Evolutionary conservation across 2,113 vertebrate genomes (phyloP).

Genomic region (Phylloscopus trochiloides): DNA sequence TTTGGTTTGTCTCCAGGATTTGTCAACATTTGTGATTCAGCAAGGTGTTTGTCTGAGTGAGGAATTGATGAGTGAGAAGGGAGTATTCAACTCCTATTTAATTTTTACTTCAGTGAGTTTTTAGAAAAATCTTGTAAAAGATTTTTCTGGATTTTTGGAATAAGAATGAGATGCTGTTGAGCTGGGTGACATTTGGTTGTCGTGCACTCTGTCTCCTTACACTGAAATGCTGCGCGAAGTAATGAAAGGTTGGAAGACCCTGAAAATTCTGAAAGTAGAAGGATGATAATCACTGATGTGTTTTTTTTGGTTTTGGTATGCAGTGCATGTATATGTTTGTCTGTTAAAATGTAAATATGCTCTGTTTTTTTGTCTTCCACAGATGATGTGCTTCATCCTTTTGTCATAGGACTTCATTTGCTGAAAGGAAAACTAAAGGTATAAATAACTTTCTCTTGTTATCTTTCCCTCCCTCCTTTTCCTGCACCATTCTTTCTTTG

Average conservation of each 20-base stretch:
- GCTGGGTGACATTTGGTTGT: neutral
- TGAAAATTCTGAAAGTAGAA: neutral
- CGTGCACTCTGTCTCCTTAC: neutral
- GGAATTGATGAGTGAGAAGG: neutral
- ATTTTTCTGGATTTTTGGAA: neutral
- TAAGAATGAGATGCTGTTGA: neutral
- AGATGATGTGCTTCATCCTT: constrained; percentile 43
- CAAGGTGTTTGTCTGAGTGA: neutral
- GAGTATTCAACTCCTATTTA: neutral
- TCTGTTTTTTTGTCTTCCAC: neutral
- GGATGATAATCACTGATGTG: neutral
- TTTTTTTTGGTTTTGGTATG: neutral
- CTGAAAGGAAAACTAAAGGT: constrained; percentile 13
- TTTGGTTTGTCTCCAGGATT: neutral
- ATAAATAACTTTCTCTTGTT: neutral
- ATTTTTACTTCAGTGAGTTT: neutral
- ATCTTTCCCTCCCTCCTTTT: neutral
- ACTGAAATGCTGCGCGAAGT: neutral
- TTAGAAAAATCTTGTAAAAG: neutral
- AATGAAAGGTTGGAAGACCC: neutral
- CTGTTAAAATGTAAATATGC: neutral
- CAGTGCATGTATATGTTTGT: neutral
- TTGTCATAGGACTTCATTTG: constrained; percentile 12
- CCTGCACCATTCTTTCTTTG: neutral
- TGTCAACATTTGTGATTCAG: neutral